Conservation (phyloP, 1,140 invertebrate species). For the Pogonomyrmex californicus region DNA sequence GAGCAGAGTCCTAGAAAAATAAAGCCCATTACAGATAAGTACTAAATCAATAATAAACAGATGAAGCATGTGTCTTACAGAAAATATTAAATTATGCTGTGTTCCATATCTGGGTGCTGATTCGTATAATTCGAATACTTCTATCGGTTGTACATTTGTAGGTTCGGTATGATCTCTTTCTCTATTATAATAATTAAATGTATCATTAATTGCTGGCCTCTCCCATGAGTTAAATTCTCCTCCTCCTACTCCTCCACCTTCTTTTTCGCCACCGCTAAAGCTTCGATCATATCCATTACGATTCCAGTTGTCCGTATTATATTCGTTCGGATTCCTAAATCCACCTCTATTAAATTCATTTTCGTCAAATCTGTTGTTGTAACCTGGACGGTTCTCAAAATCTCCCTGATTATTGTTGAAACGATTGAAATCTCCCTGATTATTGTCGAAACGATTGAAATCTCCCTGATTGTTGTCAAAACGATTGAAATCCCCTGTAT, state of each 20-base stretch:
- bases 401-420: constrained; percentile 39
- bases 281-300: constrained; percentile 64
- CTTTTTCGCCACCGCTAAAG: constrained; percentile 38
- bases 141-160: constrained; percentile 83
- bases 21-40: not conserved
- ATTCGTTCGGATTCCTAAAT: constrained; percentile 78
- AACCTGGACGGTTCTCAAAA: constrained; percentile 68
- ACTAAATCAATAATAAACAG: constrained; percentile 40
- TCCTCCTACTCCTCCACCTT: not conserved
- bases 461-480: constrained; percentile 63
- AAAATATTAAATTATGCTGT: constrained; percentile 90
- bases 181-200: constrained; percentile 43
- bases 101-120: constrained; percentile 90
- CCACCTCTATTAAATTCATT: constrained; percentile 69
- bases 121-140: constrained; percentile 91
- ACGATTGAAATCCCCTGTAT: constrained; percentile 60
- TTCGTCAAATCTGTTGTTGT: constrained; percentile 63
- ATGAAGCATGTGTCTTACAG: constrained; percentile 85
- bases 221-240: constrained; percentile 50
- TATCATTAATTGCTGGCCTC: not conserved
- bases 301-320: constrained; percentile 65
- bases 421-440: constrained; percentile 56
- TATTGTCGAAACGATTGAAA: not conserved
- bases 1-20: constrained; percentile 90
- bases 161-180: constrained; percentile 46